phyloP scores from a whole-genome alignment of 1,140 invertebrate species.

The Ceratina australensis region DNA sequence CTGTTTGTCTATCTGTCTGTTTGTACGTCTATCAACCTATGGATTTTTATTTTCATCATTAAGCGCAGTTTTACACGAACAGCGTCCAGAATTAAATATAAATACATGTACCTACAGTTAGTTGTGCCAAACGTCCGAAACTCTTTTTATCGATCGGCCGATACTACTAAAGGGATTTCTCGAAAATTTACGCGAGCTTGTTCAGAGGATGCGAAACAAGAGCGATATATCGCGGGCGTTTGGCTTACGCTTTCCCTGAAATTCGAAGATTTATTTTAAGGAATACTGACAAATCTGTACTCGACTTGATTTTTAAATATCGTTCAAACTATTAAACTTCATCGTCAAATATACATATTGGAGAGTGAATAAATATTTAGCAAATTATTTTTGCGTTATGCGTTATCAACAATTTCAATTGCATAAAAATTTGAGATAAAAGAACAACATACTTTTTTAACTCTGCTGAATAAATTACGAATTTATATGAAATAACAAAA shows the following conservation, averaged over 20 bases:
- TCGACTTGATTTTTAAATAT: background rate
- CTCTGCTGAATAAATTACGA: too few relatives aligned
- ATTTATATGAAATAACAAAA: too few relatives aligned
- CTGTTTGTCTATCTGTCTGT: conserved; percentile 31
- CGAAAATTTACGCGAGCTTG: conserved; percentile 11
- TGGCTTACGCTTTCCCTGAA: conserved; percentile 49
- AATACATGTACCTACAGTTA: conserved; percentile 11
- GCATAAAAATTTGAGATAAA: too few relatives aligned
- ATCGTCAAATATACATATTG: too few relatives aligned
- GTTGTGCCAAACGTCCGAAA: conserved; percentile 45
- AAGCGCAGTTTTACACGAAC: conserved; percentile 50
- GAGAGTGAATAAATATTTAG: too few relatives aligned
- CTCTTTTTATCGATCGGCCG: conserved; percentile 13
- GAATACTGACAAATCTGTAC: background rate
- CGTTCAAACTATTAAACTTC: background rate
- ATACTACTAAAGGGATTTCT: conserved; percentile 1
- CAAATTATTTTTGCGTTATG: background rate
- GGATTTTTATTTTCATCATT: conserved; percentile 30
- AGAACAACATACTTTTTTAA: too few relatives aligned
- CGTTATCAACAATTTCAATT: conserved; percentile 19
- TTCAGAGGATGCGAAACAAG: background rate
- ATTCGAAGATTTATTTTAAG: background rate
- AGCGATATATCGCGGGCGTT: conserved; percentile 44
- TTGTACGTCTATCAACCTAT: conserved; percentile 26
- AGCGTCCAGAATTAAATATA: conserved; percentile 24